phyloP scores from a whole-genome alignment of 2,888 invertebrate species.

The Erebia aethiops region DNA sequence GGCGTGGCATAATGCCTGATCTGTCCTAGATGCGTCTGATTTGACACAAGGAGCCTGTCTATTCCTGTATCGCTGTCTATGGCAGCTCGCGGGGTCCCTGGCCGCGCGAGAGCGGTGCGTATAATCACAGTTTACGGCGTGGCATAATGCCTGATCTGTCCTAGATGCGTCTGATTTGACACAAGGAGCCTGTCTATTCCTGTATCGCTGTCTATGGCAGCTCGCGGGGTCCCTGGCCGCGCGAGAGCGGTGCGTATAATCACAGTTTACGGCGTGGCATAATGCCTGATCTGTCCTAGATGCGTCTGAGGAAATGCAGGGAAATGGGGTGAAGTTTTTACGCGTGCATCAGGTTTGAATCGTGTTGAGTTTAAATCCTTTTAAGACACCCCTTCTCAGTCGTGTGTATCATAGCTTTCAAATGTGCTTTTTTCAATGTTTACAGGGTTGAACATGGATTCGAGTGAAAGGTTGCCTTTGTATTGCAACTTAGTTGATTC shows the following conservation, averaged over 20 bases:
- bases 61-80: slow-evolving; percentile 30
- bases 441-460: no score
- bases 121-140: slow-evolving; percentile 65
- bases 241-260: slow-evolving; percentile 61
- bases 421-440: no score
- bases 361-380: neutral
- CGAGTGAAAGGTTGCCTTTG: no score
- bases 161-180: slow-evolving; percentile 38
- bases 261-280: slow-evolving; percentile 65
- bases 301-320: slow-evolving; percentile 28
- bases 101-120: slow-evolving; percentile 55
- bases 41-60: slow-evolving; percentile 38
- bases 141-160: slow-evolving; percentile 58
- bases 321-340: slow-evolving; percentile 2
- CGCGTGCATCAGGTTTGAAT: neutral
- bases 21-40: no score
- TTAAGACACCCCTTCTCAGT: neutral
- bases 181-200: slow-evolving; percentile 38
- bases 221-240: slow-evolving; percentile 52
- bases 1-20: no score
- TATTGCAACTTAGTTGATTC: no score
- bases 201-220: neutral
- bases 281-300: slow-evolving; percentile 52
- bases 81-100: slow-evolving; percentile 50
- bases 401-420: neutral